These are phyloP conservation scores for Hartigia nigra DNA, from an alignment of 2,888 invertebrate species.

Conservation along the genomic window DNA sequence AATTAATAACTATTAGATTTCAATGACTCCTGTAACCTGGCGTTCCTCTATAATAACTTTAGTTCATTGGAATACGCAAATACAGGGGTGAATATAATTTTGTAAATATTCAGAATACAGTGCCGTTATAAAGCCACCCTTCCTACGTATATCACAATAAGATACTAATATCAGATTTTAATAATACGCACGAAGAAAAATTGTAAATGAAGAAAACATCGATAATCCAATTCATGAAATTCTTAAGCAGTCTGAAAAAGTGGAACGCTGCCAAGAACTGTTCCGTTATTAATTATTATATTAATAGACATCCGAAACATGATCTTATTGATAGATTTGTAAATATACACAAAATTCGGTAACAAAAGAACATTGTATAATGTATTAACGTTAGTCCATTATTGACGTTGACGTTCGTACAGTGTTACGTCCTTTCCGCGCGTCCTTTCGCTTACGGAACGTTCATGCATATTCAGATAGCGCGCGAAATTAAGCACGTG, in stretches of 20 bases:
- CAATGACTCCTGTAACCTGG: background rate
- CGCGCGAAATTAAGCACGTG: conserved; percentile 47
- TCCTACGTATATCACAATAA: background rate
- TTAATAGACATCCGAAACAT: too few relatives aligned
- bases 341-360: too few relatives aligned
- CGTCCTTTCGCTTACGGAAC: conserved; percentile 9
- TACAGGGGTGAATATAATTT: background rate
- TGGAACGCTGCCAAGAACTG: background rate
- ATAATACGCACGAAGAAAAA: background rate
- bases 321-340: background rate
- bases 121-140: background rate
- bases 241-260: background rate
- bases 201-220: background rate
- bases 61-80: background rate
- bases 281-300: background rate
- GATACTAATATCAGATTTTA: background rate
- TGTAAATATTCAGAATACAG: background rate
- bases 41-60: background rate
- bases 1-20: background rate
- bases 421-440: background rate
- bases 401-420: too few relatives aligned
- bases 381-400: too few relatives aligned
- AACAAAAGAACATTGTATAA: too few relatives aligned
- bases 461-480: conserved; percentile 45
- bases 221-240: background rate